Percentiles rank a stretch among this genome's conserved stretches.
These are phyloP conservation scores for Periophthalmus modestus DNA, from an alignment of 2,113 vertebrate genomes.

Conservation along the genomic window DNA sequence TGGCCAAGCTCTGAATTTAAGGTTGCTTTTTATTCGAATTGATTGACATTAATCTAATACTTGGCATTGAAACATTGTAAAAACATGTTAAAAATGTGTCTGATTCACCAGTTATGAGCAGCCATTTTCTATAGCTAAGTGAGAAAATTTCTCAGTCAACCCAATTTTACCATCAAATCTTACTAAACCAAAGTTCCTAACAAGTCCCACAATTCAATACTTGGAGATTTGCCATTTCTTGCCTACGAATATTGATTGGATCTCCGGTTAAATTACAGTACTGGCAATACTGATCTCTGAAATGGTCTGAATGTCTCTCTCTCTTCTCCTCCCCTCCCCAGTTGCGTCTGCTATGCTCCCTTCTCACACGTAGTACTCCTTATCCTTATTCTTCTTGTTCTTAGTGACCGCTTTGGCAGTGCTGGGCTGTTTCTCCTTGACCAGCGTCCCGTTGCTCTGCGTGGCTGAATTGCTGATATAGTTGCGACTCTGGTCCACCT, in stretches of 20 bases:
- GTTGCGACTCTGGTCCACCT: slow-evolving; percentile 93
- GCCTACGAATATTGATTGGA: neutral
- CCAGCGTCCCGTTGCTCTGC: slow-evolving; percentile 87
- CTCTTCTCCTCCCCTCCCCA: slow-evolving; percentile 55
- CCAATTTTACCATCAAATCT: neutral
- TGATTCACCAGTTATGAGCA: neutral
- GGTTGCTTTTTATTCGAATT: neutral
- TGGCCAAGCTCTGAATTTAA: neutral
- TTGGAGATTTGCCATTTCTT: slow-evolving; percentile 8
- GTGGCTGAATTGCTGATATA: slow-evolving; percentile 94
- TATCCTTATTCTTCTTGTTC: slow-evolving; percentile 95
- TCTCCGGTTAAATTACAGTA: slow-evolving; percentile 10
- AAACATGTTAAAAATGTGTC: too few species aligned
- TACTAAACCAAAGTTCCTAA: too few species aligned
- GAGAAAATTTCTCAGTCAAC: neutral
- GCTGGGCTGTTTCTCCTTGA: slow-evolving; percentile 86
- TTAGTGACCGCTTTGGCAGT: slow-evolving; percentile 87
- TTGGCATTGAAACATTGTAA: neutral
- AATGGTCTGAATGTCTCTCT: slow-evolving; percentile 25
- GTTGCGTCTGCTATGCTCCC: slow-evolving; percentile 49
- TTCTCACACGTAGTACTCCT: slow-evolving; percentile 93
- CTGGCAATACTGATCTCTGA: slow-evolving; percentile 53
- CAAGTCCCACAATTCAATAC: too few species aligned
- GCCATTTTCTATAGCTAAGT: neutral
- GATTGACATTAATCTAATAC: neutral